These are phyloP conservation scores for Odocoileus virginianus DNA, from an alignment of 2,113 vertebrate species.

Conservation along the genomic window DNA sequence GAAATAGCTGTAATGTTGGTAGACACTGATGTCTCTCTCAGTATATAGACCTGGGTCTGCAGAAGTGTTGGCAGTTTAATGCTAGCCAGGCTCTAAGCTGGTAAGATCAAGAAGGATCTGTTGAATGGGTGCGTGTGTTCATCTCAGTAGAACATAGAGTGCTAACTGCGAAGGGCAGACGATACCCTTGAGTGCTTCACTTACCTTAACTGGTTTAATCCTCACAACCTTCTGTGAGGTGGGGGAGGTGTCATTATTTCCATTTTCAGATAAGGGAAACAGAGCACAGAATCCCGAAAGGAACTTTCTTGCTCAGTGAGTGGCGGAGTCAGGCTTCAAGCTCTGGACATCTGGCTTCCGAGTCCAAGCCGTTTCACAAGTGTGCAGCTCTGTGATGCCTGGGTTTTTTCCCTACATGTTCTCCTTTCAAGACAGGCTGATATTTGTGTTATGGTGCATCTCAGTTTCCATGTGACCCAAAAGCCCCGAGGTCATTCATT, in stretches of 20 bases:
- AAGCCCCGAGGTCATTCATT: not conserved
- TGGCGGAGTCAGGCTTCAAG: not conserved
- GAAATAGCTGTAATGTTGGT: not conserved
- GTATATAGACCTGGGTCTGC: not conserved
- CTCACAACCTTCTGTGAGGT: not conserved
- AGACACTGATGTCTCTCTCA: not conserved
- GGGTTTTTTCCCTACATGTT: not conserved
- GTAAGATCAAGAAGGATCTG: not conserved
- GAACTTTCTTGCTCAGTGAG: not conserved
- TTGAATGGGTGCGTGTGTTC: not conserved
- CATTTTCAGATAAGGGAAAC: not conserved
- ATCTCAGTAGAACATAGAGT: not conserved
- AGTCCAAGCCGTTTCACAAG: not conserved
- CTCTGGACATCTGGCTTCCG: not conserved
- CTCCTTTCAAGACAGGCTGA: not conserved
- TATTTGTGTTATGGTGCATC: not conserved
- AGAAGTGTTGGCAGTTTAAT: not conserved
- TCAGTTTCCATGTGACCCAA: not conserved
- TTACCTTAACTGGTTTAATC: not conserved
- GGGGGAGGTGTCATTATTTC: not conserved
- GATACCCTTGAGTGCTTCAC: not conserved
- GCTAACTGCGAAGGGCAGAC: rapidly evolving
- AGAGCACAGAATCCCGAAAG: not conserved
- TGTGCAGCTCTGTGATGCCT: not conserved
- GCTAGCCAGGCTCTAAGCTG: not conserved